Base-by-base conservation (phyloP, 2,888 invertebrate genomes). In the Erebia ligea region DNA sequence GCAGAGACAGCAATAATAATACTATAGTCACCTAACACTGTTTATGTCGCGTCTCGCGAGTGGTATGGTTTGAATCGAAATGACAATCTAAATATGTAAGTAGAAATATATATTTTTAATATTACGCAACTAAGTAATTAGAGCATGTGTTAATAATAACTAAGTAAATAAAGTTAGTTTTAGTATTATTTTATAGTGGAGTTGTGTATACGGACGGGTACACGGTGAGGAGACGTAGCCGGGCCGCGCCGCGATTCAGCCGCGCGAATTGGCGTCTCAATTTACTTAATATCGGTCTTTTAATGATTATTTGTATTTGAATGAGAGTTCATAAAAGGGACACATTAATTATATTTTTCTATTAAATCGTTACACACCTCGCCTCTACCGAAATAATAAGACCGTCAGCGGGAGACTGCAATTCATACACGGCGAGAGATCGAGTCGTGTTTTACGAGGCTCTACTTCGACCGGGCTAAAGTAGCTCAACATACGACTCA, bases 401-500 rank as follows among this genome's bases (percentile, higher is more conserved):
- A 58, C n/a, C 34, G 34, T 34, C 34, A 10, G 58, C 58, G 58
- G 34, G 58, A 58, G 58, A 58, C 34, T 15, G 15, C 40, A n/a
- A 58, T 40, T 34, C 58, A 40, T 58, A 58, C 58, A 58, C 58
- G 34, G 2, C 58, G 58, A 34, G n/a, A 58, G 58, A 58, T 40
- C 58, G 40, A 15, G 34, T 40, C 9, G 58, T 58, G 58, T 58
- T 58, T 58, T 58, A 58, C 58, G 58, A 58, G 58, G 34, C 25
- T 58, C 58, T 3, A 58, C 58, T 58, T 58, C 58, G 58, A 58
- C 40, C 58, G n/a, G n/a, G 13, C 15, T 34, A 58, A 58, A 58
- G 8, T 58, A 34, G 0, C 13, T 40, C n/a, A 8, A 9, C 15
- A 40, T 66, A 25, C 6, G 58, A 34, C 34, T 34, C 34, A 40